Evolutionary conservation across 30 jellyfish, hydroid and myxozoan species (phyloP).

Genomic region (Turritopsis dohrnii): DNA sequence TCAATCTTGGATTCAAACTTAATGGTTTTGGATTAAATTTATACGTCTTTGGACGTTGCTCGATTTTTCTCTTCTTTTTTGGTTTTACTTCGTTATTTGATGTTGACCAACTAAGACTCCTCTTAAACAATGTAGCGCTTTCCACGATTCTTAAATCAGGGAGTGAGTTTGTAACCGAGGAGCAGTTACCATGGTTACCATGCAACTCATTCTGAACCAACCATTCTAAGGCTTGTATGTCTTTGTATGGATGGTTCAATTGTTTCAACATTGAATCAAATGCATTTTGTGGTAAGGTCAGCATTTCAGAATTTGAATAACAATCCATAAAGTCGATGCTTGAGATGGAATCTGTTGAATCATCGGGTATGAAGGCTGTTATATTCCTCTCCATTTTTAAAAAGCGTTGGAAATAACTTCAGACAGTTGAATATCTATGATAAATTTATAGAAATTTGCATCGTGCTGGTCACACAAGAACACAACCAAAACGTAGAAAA

Average conservation of each 20-base stretch:
- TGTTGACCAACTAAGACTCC: not conserved
- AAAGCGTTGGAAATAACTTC: too few species aligned
- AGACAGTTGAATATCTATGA: too few species aligned
- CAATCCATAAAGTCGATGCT: not conserved
- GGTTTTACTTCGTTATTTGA: not conserved
- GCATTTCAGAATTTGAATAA: not conserved
- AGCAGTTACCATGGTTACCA: not conserved
- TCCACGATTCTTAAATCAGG: not conserved
- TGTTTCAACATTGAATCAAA: not conserved
- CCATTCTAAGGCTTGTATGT: not conserved
- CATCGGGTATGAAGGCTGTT: not conserved
- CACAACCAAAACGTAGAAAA: too few species aligned
- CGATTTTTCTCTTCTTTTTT: not conserved
- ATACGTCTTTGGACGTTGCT: not conserved
- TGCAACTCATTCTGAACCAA: not conserved
- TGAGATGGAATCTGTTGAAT: not conserved
- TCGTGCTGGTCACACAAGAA: too few species aligned
- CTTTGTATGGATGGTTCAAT: not conserved
- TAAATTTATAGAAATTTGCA: too few species aligned
- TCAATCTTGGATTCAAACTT: not conserved
- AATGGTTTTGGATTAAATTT: constrained; percentile 14
- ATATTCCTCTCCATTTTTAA: too few species aligned
- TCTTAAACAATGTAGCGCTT: not conserved
- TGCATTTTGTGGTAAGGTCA: not conserved
- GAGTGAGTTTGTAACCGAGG: not conserved